Evolutionary conservation across 2,888 invertebrate species (phyloP).

Genomic region (Urechis unicinctus): DNA sequence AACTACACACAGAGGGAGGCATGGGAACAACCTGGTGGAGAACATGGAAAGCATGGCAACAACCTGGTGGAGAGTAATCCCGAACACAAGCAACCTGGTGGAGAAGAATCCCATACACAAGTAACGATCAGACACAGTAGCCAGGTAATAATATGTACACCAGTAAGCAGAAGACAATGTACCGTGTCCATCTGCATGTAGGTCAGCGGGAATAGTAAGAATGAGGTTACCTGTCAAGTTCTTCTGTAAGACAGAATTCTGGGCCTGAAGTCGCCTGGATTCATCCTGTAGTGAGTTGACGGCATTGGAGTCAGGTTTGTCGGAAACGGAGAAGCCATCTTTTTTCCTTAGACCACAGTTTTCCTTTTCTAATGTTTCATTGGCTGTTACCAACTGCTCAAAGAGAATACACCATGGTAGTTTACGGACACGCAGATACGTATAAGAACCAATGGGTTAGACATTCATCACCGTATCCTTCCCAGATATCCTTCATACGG

Average conservation of each 20-base stretch:
- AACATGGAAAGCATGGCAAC: too few species aligned
- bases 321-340: slow-evolving; percentile 6
- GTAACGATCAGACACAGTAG: too few species aligned
- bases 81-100: too few species aligned
- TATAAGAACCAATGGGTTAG: too few species aligned
- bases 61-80: neutral
- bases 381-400: slow-evolving; percentile 45
- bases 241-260: slow-evolving; percentile 47
- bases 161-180: too few species aligned
- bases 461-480: too few species aligned
- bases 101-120: too few species aligned
- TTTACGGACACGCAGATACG: too few species aligned
- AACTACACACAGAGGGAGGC: slow-evolving; percentile 16
- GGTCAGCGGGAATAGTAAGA: too few species aligned
- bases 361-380: slow-evolving; percentile 52
- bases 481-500: too few species aligned
- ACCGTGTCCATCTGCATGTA: too few species aligned
- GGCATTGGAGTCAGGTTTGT: slow-evolving; percentile 14
- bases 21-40: neutral
- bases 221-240: slow-evolving; percentile 29
- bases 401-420: neutral
- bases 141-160: too few species aligned
- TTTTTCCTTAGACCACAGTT: slow-evolving; percentile 36
- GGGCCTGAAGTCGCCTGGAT: slow-evolving; percentile 42
- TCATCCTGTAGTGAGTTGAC: slow-evolving; percentile 41